Evolutionary conservation across 92 coral and sea anemone species (phyloP).

Genomic region (Paragorgia papillata): DNA sequence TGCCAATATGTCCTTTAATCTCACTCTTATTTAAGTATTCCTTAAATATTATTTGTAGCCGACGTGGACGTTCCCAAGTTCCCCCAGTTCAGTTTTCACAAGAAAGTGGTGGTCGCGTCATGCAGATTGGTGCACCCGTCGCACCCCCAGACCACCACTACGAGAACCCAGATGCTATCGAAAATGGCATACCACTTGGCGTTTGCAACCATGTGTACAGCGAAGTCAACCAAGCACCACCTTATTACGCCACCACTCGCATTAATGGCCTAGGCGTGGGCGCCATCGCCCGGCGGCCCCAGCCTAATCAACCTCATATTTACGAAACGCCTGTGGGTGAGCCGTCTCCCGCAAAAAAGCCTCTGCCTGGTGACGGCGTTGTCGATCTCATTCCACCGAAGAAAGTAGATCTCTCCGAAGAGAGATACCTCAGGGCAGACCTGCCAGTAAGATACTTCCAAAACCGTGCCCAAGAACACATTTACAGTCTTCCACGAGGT

Average conservation of each 20-base stretch:
- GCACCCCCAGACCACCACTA: neutral
- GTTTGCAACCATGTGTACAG: constrained; percentile 19
- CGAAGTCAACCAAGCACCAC: constrained; percentile 20
- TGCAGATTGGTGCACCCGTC: neutral
- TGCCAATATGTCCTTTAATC: no score
- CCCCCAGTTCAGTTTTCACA: no score
- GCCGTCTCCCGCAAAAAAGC: constrained; percentile 5
- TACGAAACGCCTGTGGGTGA: constrained; percentile 6
- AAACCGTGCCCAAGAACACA: neutral
- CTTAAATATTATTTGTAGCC: no score
- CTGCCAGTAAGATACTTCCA: constrained; percentile 12
- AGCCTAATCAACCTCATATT: neutral
- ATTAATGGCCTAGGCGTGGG: no score
- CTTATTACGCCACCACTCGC: neutral
- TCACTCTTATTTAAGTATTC: no score
- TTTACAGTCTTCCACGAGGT: neutral
- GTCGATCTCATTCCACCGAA: constrained; percentile 5
- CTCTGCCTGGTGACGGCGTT: constrained; percentile 7
- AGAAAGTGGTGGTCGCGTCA: no score
- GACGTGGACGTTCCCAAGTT: no score
- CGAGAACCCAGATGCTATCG: constrained; percentile 1
- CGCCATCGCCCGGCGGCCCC: neutral
- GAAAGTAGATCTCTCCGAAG: neutral
- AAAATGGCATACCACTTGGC: constrained; percentile 3
- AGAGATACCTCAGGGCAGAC: neutral